These are phyloP conservation scores for Linnaemya vulpina DNA, from an alignment of 2,888 invertebrate species.

Conservation along the genomic window DNA sequence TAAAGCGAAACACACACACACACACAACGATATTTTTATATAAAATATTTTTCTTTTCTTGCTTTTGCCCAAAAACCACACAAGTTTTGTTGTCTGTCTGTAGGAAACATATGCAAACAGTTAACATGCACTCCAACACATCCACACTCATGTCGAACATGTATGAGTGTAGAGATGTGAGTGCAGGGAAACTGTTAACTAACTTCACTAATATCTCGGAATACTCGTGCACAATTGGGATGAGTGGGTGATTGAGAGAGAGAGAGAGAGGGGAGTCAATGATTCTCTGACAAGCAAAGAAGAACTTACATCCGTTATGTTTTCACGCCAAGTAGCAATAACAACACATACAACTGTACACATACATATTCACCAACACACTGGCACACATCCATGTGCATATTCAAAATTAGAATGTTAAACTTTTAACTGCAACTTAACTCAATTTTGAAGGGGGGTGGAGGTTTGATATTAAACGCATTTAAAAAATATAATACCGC, in stretches of 20 bases:
- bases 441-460: constrained; percentile 54
- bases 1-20: neutral
- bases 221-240: neutral
- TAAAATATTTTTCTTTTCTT: neutral
- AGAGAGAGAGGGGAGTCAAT: neutral
- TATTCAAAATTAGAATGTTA: constrained; percentile 38
- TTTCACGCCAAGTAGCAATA: constrained; percentile 10
- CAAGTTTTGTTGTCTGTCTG: constrained; percentile 22
- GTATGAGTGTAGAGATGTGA: neutral
- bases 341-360: neutral
- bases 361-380: neutral
- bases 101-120: constrained; percentile 5
- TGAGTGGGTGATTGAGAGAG: neutral
- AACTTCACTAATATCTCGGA: neutral
- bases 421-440: constrained; percentile 70
- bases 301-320: constrained; percentile 17
- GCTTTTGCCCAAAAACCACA: neutral
- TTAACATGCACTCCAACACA: neutral
- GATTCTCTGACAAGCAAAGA: neutral
- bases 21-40: neutral
- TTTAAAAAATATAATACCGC: constrained; percentile 48
- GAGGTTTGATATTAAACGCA: constrained; percentile 42
- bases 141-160: neutral
- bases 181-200: constrained; percentile 4
- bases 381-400: neutral